phyloP scores from a whole-genome alignment of 2,797 vertebrate species.

The Scarus forsteni region DNA sequence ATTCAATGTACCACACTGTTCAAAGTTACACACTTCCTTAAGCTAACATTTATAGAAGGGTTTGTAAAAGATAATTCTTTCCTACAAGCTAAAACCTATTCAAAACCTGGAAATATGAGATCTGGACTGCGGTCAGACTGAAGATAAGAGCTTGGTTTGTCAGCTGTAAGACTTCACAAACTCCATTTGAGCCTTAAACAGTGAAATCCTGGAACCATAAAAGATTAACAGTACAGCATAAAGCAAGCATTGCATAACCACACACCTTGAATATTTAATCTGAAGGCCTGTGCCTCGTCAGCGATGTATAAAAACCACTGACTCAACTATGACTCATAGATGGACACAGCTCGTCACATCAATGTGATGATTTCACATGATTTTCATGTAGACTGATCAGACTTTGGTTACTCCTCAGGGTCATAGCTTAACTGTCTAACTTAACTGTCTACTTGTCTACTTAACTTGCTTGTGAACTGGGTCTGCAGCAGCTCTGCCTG shows the following conservation, averaged over 20 bases:
- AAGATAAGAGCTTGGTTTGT: neutral
- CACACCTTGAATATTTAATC: conserved; percentile 25
- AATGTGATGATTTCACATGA: neutral
- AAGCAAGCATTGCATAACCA: conserved; percentile 9
- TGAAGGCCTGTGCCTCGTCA: neutral
- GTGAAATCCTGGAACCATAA: conserved; percentile 9
- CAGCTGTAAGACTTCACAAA: neutral
- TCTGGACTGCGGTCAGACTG: neutral
- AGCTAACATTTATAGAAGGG: neutral
- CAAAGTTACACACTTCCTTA: conserved; percentile 11
- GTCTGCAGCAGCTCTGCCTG: neutral
- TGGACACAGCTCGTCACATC: neutral
- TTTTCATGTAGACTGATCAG: neutral
- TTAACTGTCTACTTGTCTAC: too few relatives aligned
- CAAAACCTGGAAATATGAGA: neutral
- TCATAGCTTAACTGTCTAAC: neutral
- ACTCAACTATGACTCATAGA: neutral
- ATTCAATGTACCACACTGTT: conserved; percentile 1
- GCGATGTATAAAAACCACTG: neutral
- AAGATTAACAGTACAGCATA: neutral
- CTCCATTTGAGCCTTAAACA: neutral
- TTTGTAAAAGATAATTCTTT: neutral
- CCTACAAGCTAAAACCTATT: neutral
- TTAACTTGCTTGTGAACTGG: neutral
- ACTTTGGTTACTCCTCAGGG: neutral